Evolutionary conservation across 2,113 vertebrate genomes (phyloP).

Genomic region (Todiramphus chloris): DNA sequence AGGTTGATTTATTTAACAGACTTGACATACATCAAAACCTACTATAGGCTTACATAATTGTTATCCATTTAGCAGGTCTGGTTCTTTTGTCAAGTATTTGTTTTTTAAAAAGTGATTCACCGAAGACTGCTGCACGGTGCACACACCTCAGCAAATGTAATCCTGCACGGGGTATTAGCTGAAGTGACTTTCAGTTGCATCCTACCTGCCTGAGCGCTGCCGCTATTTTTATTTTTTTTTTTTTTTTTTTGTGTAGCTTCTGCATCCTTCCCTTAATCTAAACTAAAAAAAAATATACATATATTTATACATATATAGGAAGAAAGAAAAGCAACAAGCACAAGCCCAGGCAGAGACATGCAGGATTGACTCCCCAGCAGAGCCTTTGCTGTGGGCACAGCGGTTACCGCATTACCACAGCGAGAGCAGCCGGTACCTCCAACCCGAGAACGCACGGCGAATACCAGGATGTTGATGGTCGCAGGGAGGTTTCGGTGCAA

Average conservation of each 20-base stretch:
- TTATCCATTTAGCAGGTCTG: constrained; percentile 67
- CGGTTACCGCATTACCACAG: constrained; percentile 36
- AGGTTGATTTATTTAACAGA: constrained; percentile 76
- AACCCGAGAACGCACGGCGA: background rate
- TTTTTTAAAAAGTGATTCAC: constrained; percentile 65
- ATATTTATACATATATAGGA: too few species aligned
- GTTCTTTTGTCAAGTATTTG: constrained; percentile 76
- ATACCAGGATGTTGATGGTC: constrained; percentile 36
- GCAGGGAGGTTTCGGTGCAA: background rate
- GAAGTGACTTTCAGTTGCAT: constrained; percentile 49
- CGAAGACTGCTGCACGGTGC: constrained; percentile 33
- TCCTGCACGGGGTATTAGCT: constrained; percentile 34
- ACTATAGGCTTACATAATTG: constrained; percentile 74
- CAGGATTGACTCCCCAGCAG: background rate
- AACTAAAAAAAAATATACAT: background rate
- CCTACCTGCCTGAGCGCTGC: background rate
- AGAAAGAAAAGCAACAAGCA: background rate
- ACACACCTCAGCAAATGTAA: constrained; percentile 18
- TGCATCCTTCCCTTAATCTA: background rate
- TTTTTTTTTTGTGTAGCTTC: background rate
- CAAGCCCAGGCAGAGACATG: background rate
- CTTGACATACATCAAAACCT: constrained; percentile 69
- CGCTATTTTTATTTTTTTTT: background rate
- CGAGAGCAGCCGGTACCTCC: constrained; percentile 39
- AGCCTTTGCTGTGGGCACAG: constrained; percentile 7